phyloP scores from a whole-genome alignment of 1,140 invertebrate genomes.

The Drosophila ficusphila region DNA sequence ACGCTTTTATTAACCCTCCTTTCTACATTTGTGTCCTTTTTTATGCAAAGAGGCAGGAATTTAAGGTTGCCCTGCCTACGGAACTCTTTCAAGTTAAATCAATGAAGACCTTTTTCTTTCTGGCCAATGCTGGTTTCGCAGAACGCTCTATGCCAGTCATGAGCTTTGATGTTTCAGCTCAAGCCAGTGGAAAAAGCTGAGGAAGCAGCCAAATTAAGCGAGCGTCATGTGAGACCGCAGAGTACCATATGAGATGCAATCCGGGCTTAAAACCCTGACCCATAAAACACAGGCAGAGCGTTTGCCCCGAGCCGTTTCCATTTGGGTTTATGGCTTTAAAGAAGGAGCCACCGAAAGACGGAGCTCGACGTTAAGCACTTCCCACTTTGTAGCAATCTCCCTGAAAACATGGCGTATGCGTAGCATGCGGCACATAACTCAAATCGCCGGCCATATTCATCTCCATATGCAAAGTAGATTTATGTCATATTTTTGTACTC shows the following conservation, averaged over 20 bases:
- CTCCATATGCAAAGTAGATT: slow-evolving; percentile 40
- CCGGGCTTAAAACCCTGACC: background rate
- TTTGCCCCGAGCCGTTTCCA: background rate
- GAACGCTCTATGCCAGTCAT: slow-evolving; percentile 11
- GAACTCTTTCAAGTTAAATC: slow-evolving; percentile 16
- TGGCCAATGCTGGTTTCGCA: background rate
- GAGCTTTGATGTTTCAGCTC: slow-evolving; percentile 29
- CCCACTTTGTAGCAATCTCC: slow-evolving; percentile 30
- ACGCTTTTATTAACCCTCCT: slow-evolving; percentile 19
- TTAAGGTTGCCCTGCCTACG: background rate
- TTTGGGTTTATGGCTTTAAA: slow-evolving; percentile 12
- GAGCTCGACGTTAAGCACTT: slow-evolving; percentile 5
- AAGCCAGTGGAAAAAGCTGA: slow-evolving; percentile 1
- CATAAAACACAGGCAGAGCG: background rate
- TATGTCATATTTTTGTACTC: slow-evolving; percentile 18
- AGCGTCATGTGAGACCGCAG: slow-evolving; percentile 17
- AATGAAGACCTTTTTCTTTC: slow-evolving; percentile 13
- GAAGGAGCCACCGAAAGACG: background rate
- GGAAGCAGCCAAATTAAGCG: slow-evolving; percentile 7
- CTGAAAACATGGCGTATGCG: slow-evolving; percentile 52
- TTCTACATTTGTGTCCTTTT: slow-evolving; percentile 1
- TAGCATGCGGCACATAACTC: slow-evolving; percentile 36
- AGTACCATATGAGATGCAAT: background rate
- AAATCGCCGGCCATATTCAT: slow-evolving; percentile 19
- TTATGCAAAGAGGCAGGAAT: slow-evolving; percentile 8